Conservation (phyloP, 2,888 invertebrate species). For the Dasysyrphus tricinctus region DNA sequence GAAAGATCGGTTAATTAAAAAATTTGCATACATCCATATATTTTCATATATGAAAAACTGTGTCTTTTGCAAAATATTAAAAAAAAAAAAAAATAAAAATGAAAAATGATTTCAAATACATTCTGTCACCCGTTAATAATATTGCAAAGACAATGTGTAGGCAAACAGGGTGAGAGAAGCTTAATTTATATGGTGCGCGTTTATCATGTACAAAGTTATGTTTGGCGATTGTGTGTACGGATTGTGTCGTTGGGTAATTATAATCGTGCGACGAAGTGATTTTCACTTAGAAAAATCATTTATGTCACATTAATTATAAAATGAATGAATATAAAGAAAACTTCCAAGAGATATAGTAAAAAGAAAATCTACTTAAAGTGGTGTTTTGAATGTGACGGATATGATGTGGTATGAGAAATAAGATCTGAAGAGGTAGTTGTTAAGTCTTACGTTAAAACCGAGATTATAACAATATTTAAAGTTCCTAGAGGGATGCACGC, state of each 20-base stretch:
- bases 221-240: slow-evolving; percentile 67
- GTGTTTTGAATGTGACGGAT: slow-evolving; percentile 33
- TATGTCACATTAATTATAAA: slow-evolving; percentile 68
- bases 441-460: neutral
- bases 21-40: slow-evolving; percentile 49
- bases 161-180: slow-evolving; percentile 14
- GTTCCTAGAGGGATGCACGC: too few relatives aligned
- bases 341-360: neutral
- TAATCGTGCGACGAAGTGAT: slow-evolving; percentile 58
- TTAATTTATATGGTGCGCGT: slow-evolving; percentile 43
- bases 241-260: slow-evolving; percentile 70
- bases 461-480: neutral
- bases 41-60: slow-evolving; percentile 1
- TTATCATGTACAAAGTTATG: slow-evolving; percentile 66
- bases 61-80: neutral
- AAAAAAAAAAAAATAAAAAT: neutral
- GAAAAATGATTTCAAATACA: slow-evolving; percentile 29
- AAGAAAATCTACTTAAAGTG: neutral
- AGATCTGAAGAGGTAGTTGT: neutral
- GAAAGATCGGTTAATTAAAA: slow-evolving; percentile 67
- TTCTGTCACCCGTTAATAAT: slow-evolving; percentile 54
- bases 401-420: neutral
- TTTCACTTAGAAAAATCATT: slow-evolving; percentile 65
- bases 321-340: slow-evolving; percentile 44
- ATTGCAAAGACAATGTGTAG: slow-evolving; percentile 33